Base-by-base conservation (phyloP, 2,113 vertebrate species). In the Acinonyx jubatus region DNA sequence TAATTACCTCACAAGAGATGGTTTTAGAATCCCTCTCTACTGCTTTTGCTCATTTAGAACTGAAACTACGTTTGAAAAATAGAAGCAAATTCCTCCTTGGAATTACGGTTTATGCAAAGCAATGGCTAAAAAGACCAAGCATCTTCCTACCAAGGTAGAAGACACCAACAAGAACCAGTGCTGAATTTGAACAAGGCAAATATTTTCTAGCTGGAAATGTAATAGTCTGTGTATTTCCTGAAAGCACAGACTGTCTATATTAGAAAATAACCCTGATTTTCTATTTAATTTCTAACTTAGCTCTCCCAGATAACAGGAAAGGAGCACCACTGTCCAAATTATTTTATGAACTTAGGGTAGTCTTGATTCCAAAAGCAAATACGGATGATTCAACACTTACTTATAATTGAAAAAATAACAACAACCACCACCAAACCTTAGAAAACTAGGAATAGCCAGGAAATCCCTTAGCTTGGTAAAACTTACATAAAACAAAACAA, bases 401-500 rank as follows among this genome's bases (percentile, higher is more conserved):
- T 78, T 79, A 80, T 78, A 83, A 83, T 80, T 48, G 55, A 50
- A 65, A 83, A 92, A 41, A 78, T 31, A 65, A 55, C 12, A 65
- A 66, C 14, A 63, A 63, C 63, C 3, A 68, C 25, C 27, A 68
- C 33, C 31, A 68, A 91, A 27, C 29, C 6, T 61, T 71, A 78
- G 12, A 57, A 74, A 69, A 76, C 50, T 76, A 92, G 29, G 12
- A 76, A 45, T 11, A 68, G 13, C 33, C 19, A 63, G 79, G 55
- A 96, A 96, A 85, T 89, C 79, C 41, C 31, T 95, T 82, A 86
- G 36, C 10, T 86, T 95, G 23, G n/a, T 83, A 86, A 78, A 86
- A 57, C 14, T 57, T 65, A 38, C n/a, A 23, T 65, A 57, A 57
- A 57, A 45, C 45, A 45, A 45, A 45, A 45, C 45, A 45, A 45